A percentile compares a stretch with the other conserved stretches of the same genome.
These are phyloP conservation scores for Andrena minutula DNA, from an alignment of 2,888 invertebrate genomes.

Conservation along the genomic window DNA sequence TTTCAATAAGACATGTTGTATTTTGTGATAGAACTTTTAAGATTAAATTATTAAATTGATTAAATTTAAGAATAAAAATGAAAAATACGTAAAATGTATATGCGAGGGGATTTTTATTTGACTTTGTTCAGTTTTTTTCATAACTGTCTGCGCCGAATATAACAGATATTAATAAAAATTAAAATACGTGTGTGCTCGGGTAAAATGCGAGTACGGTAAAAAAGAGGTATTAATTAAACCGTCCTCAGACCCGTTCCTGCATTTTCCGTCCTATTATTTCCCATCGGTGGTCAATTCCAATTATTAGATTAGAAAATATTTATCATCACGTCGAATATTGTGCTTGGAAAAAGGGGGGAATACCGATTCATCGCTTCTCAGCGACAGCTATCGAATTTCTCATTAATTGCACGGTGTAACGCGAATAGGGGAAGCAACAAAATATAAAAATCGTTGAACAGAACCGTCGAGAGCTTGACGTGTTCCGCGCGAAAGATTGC, in stretches of 20 bases:
- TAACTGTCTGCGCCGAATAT: not conserved
- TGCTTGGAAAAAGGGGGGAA: not conserved
- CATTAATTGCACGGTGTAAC: conserved; percentile 39
- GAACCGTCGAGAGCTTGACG: not conserved
- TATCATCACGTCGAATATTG: not conserved
- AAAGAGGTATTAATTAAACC: conserved; percentile 27
- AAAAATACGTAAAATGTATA: not conserved
- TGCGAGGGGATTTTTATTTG: not conserved
- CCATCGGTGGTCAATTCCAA: not conserved
- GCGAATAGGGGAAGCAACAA: not conserved
- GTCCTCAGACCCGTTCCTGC: not conserved
- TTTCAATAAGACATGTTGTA: no score
- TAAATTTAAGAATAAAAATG: no score
- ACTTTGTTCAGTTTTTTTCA: not conserved
- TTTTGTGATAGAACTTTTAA: no score
- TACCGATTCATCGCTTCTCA: conserved; percentile 9
- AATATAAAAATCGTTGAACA: conserved; percentile 18
- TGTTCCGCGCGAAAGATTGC: not conserved
- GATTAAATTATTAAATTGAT: no score
- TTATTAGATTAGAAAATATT: conserved; percentile 7
- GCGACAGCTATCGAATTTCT: conserved; percentile 37
- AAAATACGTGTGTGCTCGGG: not conserved
- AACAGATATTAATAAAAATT: not conserved
- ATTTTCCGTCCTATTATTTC: conserved; percentile 13
- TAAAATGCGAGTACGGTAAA: not conserved